Conservation (phyloP, 2,797 vertebrate species). For the Paguma larvata region DNA sequence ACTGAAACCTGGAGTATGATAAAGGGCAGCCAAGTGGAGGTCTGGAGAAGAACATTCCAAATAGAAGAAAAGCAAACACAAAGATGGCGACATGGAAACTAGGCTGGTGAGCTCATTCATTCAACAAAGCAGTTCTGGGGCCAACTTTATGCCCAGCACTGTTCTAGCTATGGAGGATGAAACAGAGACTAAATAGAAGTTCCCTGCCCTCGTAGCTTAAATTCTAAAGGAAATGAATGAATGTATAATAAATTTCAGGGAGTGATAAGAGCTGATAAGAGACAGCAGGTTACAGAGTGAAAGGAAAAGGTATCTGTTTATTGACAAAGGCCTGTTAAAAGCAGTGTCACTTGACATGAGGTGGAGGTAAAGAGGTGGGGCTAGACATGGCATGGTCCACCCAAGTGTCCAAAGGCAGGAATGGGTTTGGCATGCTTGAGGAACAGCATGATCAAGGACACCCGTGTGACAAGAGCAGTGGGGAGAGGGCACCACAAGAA, state of each 20-base stretch:
- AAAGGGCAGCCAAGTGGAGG: background rate
- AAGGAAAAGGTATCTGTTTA: background rate
- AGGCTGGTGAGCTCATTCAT: background rate
- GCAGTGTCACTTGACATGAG: background rate
- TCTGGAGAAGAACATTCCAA: background rate
- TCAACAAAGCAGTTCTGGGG: background rate
- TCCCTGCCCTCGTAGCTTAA: background rate
- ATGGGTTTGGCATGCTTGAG: background rate
- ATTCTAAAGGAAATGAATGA: background rate
- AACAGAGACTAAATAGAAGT: background rate
- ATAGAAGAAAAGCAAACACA: background rate
- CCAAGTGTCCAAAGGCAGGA: background rate
- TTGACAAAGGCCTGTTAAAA: background rate
- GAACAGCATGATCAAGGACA: background rate
- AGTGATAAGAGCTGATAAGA: background rate
- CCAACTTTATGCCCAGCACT: background rate
- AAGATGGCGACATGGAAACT: background rate
- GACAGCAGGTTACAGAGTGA: background rate
- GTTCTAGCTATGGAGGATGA: background rate
- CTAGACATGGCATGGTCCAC: background rate
- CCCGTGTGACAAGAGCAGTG: background rate
- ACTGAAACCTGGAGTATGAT: background rate
- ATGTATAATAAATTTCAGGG: background rate
- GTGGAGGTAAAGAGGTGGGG: background rate
- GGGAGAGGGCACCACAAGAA: too few relatives aligned